Evolutionary conservation across 2,888 invertebrate genomes (phyloP).

Genomic region (Andrena marginata): DNA sequence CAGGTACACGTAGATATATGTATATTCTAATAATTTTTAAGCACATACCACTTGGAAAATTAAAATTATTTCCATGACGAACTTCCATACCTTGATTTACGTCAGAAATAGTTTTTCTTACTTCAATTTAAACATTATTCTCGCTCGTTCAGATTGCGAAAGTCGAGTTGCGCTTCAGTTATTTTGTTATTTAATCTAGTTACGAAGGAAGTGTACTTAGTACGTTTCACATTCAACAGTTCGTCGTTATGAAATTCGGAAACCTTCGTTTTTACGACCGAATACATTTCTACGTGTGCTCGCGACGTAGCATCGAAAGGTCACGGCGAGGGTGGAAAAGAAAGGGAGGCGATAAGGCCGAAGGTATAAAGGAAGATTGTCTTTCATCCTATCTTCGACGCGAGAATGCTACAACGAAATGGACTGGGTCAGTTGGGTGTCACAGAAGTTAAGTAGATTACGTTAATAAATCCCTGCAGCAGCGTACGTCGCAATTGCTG

Average conservation of each 20-base stretch:
- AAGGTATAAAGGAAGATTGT: constrained; percentile 54
- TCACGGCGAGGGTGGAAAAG: constrained; percentile 21
- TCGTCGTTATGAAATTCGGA: background rate
- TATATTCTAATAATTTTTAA: background rate
- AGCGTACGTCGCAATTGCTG: constrained; percentile 73
- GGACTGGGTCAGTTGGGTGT: constrained; percentile 56
- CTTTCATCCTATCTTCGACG: constrained; percentile 63
- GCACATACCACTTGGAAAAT: too few relatives aligned
- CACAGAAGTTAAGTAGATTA: constrained; percentile 80
- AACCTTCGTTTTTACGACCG: background rate
- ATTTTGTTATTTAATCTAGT: background rate
- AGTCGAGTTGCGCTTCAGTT: background rate
- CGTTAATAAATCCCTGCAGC: constrained; percentile 78
- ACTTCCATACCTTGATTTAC: too few relatives aligned
- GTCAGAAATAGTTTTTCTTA: too few relatives aligned
- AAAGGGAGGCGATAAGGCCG: constrained; percentile 31
- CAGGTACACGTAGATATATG: background rate
- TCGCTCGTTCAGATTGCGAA: too few relatives aligned
- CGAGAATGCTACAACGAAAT: constrained; percentile 55
- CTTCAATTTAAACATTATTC: too few relatives aligned
- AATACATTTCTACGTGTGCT: constrained; percentile 40
- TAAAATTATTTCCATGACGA: background rate
- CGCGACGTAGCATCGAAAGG: constrained; percentile 52
- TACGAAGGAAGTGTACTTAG: background rate
- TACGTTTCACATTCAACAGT: background rate